phyloP scores from a whole-genome alignment of 1,140 invertebrate genomes.

The Listronotus bonariensis region DNA sequence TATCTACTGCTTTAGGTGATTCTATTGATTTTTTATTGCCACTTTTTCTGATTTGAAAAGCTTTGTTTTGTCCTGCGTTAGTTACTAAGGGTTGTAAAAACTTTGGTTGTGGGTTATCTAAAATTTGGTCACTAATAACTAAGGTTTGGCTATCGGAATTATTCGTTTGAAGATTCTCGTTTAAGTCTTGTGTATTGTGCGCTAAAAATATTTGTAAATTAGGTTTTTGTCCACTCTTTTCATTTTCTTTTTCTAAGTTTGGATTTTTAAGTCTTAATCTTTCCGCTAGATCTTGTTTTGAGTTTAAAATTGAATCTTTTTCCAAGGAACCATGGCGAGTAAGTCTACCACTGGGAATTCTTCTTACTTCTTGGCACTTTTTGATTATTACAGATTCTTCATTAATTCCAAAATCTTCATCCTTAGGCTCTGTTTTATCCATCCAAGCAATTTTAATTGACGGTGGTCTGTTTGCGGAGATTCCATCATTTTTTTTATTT shows the following conservation, averaged over 20 bases:
- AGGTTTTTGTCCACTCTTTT: constrained; percentile 58
- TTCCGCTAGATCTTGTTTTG: constrained; percentile 60
- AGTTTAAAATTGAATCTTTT: constrained; percentile 60
- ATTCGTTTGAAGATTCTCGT: constrained; percentile 19
- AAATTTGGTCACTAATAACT: constrained; percentile 3
- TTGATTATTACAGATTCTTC: constrained; percentile 47
- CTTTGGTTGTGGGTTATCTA: constrained; percentile 36
- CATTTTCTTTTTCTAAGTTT: constrained; percentile 50
- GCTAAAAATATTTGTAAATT: constrained; percentile 64
- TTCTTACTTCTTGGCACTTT: constrained; percentile 49
- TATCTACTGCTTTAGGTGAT: constrained; percentile 11
- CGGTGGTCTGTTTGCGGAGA: constrained; percentile 33
- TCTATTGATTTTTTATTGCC: constrained; percentile 12
- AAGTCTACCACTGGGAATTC: constrained; percentile 27
- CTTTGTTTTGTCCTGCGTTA: constrained; percentile 30
- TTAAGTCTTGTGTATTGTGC: constrained; percentile 52
- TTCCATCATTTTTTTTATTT: constrained; percentile 35
- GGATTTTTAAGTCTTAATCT: constrained; percentile 53
- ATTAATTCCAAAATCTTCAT: constrained; percentile 7
- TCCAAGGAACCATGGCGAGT: constrained; percentile 45
- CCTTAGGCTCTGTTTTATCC: constrained; percentile 17
- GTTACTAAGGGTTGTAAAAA: constrained; percentile 41
- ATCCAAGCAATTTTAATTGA: constrained; percentile 50
- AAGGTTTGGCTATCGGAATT: constrained; percentile 5
- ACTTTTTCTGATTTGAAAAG: constrained; percentile 49